A percentile compares a stretch with the other conserved stretches of the same genome.
phyloP scores from a whole-genome alignment of 2,797 vertebrate species.

The Australoheros facetus region DNA sequence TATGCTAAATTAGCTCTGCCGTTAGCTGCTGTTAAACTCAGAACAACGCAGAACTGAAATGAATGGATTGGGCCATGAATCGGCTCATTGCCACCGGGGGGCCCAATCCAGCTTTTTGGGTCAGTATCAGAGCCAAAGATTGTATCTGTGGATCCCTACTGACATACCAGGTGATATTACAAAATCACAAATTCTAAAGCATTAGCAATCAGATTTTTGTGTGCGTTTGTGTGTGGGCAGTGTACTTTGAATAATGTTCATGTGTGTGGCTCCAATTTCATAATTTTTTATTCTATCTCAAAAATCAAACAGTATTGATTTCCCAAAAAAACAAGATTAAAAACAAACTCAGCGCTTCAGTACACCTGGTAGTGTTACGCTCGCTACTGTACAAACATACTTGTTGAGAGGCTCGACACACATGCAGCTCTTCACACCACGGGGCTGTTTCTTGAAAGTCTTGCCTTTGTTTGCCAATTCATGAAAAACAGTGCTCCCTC shows the following conservation, averaged over 20 bases:
- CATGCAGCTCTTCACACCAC: neutral
- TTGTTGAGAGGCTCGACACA: neutral
- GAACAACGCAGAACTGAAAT: no score
- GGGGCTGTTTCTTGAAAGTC: slow-evolving; percentile 25
- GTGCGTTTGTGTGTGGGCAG: slow-evolving; percentile 3
- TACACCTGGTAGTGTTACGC: neutral
- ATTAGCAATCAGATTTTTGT: slow-evolving; percentile 6
- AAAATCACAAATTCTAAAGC: slow-evolving; percentile 1
- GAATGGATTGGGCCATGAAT: neutral
- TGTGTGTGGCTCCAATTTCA: neutral
- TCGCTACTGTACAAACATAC: neutral
- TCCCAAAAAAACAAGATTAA: neutral
- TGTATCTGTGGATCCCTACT: neutral
- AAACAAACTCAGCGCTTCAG: neutral
- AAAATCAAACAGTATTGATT: neutral
- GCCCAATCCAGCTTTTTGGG: accelerated
- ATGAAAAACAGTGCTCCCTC: slow-evolving; percentile 69
- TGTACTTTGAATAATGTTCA: neutral
- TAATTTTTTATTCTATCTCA: neutral
- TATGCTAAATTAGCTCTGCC: neutral
- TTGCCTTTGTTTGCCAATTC: slow-evolving; percentile 71
- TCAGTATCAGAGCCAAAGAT: neutral
- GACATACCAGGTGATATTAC: neutral
- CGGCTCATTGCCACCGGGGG: neutral
- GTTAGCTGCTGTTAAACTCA: neutral